Evolutionary conservation across 2,797 vertebrate species (phyloP).

Genomic region (Danio aesculapii): DNA sequence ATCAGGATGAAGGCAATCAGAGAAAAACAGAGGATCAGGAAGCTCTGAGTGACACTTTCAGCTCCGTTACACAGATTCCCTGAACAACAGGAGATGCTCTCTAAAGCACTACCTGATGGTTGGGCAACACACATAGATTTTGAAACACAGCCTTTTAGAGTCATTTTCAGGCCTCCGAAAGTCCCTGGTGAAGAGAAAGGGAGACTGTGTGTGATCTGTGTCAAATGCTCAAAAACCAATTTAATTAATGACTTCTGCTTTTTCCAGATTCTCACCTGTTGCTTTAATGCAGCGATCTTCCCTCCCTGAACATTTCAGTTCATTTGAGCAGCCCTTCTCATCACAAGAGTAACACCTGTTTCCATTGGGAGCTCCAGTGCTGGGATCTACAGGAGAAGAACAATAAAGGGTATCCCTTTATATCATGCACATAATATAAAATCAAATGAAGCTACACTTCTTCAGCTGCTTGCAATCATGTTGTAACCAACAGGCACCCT

Average conservation of each 20-base stretch:
- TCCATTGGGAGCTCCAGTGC: background rate
- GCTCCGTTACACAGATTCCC: background rate
- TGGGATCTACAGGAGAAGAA: background rate
- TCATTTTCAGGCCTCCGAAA: fast-evolving
- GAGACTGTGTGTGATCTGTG: no score
- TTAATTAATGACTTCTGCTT: background rate
- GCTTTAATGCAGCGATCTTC: background rate
- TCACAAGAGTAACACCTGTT: slow-evolving; percentile 12
- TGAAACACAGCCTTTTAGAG: background rate
- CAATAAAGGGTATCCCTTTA: no score
- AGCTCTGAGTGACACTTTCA: background rate
- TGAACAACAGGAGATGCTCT: background rate
- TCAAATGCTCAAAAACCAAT: no score
- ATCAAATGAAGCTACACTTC: no score
- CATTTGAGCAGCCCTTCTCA: background rate
- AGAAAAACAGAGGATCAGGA: slow-evolving; percentile 3
- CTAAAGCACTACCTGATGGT: background rate
- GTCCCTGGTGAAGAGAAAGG: background rate
- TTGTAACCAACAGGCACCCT: no score
- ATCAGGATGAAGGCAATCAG: background rate
- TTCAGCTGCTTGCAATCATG: no score
- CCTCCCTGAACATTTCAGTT: background rate
- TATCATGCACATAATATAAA: no score
- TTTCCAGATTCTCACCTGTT: background rate
- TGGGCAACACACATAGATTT: background rate